Percentiles rank a stretch among this genome's conserved stretches.
Evolutionary conservation across 2,888 invertebrate genomes (phyloP).

Genomic region (Plutella xylostella): DNA sequence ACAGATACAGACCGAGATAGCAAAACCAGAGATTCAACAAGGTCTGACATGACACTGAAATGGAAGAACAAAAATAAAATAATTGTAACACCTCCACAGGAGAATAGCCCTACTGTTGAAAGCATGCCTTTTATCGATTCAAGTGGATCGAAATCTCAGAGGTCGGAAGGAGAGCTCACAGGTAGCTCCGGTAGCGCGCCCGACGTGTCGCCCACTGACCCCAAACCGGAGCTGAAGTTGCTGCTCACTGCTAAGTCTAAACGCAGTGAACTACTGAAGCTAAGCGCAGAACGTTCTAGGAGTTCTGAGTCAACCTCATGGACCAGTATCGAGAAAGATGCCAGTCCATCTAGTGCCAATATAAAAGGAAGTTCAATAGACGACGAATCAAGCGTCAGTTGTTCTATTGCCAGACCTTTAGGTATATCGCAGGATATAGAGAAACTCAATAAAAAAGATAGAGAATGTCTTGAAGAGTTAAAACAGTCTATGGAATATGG

Average conservation of each 20-base stretch:
- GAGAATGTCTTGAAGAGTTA: constrained; percentile 70
- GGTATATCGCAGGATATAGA: constrained; percentile 82
- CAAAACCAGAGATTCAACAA: constrained; percentile 33
- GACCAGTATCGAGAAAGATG: constrained; percentile 82
- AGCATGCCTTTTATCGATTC: constrained; percentile 61
- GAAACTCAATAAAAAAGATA: constrained; percentile 73
- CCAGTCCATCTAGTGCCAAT: constrained; percentile 70
- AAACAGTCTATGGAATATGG: constrained; percentile 71
- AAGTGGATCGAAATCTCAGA: constrained; percentile 47
- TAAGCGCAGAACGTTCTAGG: constrained; percentile 80
- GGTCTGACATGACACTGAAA: constrained; percentile 47
- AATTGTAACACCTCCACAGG: constrained; percentile 71
- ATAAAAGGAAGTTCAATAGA: constrained; percentile 76
- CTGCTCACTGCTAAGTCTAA: constrained; percentile 59
- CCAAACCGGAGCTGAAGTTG: constrained; percentile 41
- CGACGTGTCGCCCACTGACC: constrained; percentile 49
- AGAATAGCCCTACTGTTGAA: constrained; percentile 71
- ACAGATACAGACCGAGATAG: constrained; percentile 52
- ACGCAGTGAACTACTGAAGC: constrained; percentile 69
- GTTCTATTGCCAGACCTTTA: constrained; percentile 82
- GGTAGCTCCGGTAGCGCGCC: constrained; percentile 57
- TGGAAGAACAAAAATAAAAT: constrained; percentile 70
- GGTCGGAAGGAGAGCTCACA: constrained; percentile 56
- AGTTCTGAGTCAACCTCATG: constrained; percentile 85
- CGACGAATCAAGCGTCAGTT: constrained; percentile 81